These are phyloP conservation scores for Hemicentrotus pulcherrimus DNA, from an alignment of 35 echinoderm and acorn worm genomes.

Conservation along the genomic window DNA sequence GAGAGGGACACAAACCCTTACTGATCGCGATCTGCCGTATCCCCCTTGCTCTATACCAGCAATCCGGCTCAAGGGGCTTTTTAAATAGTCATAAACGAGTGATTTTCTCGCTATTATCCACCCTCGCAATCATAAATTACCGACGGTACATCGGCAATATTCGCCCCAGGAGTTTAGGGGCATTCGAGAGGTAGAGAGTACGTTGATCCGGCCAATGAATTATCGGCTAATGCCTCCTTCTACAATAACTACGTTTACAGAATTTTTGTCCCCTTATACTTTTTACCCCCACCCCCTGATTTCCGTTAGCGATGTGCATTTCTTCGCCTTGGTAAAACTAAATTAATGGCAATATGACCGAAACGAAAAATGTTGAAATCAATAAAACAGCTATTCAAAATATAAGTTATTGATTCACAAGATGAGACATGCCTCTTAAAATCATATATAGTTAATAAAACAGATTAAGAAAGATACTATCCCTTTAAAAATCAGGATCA, in stretches of 20 bases:
- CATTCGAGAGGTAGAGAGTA: neutral
- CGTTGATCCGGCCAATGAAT: conserved; percentile 9
- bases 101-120: conserved; percentile 31
- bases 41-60: neutral
- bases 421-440: no score
- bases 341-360: neutral
- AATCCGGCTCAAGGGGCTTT: neutral
- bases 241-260: neutral
- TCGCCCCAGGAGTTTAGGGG: neutral
- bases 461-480: no score
- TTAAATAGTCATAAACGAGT: conserved; percentile 32
- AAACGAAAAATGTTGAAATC: no score
- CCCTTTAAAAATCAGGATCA: no score
- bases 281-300: neutral
- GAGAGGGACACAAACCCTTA: neutral
- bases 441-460: no score
- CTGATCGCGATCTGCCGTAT: neutral
- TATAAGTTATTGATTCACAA: neutral
- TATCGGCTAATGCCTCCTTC: neutral
- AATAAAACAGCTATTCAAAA: neutral
- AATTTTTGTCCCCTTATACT: neutral
- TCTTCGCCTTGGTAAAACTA: neutral
- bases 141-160: neutral
- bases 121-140: conserved; percentile 33
- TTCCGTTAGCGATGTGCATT: neutral